Base-by-base conservation (phyloP, 2,113 vertebrate genomes). In the Festucalex cinctus region DNA sequence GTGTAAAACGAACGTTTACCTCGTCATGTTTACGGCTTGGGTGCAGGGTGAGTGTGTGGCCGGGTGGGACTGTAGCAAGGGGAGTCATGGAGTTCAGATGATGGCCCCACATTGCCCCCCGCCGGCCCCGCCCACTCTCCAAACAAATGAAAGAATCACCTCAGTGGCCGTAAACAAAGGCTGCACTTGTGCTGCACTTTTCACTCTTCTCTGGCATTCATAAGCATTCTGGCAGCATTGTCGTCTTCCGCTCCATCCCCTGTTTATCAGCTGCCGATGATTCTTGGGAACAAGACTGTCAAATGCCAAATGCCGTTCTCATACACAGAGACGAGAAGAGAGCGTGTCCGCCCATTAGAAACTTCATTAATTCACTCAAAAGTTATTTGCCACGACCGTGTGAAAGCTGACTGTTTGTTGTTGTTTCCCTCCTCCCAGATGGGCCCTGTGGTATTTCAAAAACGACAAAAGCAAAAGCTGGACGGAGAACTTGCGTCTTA, bases 391-490 rank as follows among this genome's bases (percentile, higher is more conserved):
- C 26, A 20, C 41, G n/a, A n/a, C 43, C 6, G 2, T 58, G 1
- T 75, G 28, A 71, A 66, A 39, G 39, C 37, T 58, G 16, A 70
- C 14, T 65, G 32, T 69, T 56, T 53, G 57, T 59, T 58, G 1
- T 60, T 61, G n/a, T 78, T 1, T 63, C 54, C 20, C 71, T 9
- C 39, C 10, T 44, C 43, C 75, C 83, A 94, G 93, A 80, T 94
- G 93, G 93, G 93, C 92, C 53, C 83, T 94, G 62, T 94, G 93
- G 93, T 94, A 93, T 89, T 94, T 93, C 88, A 94, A 94, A 91
- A 94, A 92, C 20, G 93, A 94, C 85, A 94, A 94, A 80, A 93
- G 79, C 86, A 94, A 94, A 92, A 90, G 85, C 80, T 94, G 93
- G 93, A 91, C 90, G 37, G 93, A 93, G 80, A 94, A 93, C 71